Conservation (phyloP, 2,797 vertebrate species). For the Parambassis ranga region DNA sequence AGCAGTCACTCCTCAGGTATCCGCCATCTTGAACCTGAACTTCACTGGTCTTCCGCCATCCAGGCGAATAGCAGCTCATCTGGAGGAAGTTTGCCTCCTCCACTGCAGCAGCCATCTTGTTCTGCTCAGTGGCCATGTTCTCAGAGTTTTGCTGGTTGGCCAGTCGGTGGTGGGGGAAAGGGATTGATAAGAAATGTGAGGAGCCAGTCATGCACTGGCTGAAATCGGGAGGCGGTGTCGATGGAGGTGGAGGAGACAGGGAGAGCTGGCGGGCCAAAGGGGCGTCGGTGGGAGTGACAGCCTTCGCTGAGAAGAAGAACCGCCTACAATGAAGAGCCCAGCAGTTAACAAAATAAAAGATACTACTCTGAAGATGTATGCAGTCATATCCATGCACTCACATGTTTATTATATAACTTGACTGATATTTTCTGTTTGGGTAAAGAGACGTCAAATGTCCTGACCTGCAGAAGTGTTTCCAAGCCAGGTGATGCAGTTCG, state of each 20-base stretch:
- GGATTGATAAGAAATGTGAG: conserved; percentile 73
- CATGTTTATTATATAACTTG: too few species aligned
- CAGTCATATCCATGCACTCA: too few species aligned
- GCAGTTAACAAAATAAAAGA: background rate
- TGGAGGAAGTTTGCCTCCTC: conserved; percentile 80
- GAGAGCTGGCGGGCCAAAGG: conserved; percentile 38
- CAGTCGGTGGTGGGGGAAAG: conserved; percentile 85
- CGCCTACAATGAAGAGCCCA: conserved; percentile 39
- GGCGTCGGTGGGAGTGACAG: background rate
- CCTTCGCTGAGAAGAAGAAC: conserved; percentile 20
- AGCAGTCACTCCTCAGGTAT: conserved; percentile 46
- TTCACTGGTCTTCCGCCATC: conserved; percentile 4
- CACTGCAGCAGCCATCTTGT: conserved; percentile 76
- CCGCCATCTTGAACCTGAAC: conserved; percentile 21
- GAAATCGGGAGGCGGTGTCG: conserved; percentile 90
- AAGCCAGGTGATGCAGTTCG: conserved; percentile 91
- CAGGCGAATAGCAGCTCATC: conserved; percentile 77
- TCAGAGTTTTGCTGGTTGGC: conserved; percentile 90
- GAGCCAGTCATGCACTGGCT: conserved; percentile 84
- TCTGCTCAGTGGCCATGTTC: conserved; percentile 87
- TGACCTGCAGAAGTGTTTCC: conserved; percentile 87
- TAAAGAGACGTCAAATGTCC: too few species aligned
- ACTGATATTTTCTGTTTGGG: too few species aligned
- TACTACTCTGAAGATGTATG: background rate
- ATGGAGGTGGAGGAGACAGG: conserved; percentile 58